Conservation (phyloP, 2,888 invertebrate genomes). For the Stenichneumon culpator region DNA sequence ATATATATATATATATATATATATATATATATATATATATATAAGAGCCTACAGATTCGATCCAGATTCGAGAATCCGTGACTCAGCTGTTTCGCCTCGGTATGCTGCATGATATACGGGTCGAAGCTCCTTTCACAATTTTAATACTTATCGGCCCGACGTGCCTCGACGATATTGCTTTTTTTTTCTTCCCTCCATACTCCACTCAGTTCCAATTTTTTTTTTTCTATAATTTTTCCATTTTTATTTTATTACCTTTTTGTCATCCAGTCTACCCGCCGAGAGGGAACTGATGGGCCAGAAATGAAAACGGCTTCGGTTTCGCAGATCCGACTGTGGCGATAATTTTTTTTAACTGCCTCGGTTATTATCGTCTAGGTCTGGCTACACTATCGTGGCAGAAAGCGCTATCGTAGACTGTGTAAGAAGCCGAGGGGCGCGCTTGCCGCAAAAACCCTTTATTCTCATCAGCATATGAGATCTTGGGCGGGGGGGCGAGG, state of each 20-base stretch:
- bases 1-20: slow-evolving; percentile 6
- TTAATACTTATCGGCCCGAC: slow-evolving; percentile 14
- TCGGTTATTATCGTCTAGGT: neutral
- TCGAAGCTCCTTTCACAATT: slow-evolving; percentile 12
- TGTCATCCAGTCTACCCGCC: neutral
- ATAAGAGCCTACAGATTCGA: slow-evolving; percentile 42
- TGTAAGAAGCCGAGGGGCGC: slow-evolving; percentile 2
- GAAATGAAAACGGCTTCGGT: neutral
- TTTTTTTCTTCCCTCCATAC: neutral
- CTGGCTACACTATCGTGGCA: neutral
- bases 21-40: slow-evolving; percentile 29
- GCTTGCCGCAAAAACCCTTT: slow-evolving; percentile 39
- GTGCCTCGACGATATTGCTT: neutral
- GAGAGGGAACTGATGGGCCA: neutral
- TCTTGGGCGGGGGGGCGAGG: slow-evolving; percentile 30
- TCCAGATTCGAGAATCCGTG: slow-evolving; percentile 57
- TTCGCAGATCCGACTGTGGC: neutral
- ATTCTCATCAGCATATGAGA: slow-evolving; percentile 63
- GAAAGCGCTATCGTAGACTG: neutral
- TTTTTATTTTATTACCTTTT: neutral
- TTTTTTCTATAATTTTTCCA: neutral
- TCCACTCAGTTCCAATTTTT: neutral
- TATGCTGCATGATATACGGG: slow-evolving; percentile 8
- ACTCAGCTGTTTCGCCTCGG: slow-evolving; percentile 55
- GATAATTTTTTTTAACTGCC: neutral